Evolutionary conservation across 2,113 vertebrate species (phyloP), one percentile per base, ranked within the genome.

Genomic region (Scalopus aquaticus): DNA sequence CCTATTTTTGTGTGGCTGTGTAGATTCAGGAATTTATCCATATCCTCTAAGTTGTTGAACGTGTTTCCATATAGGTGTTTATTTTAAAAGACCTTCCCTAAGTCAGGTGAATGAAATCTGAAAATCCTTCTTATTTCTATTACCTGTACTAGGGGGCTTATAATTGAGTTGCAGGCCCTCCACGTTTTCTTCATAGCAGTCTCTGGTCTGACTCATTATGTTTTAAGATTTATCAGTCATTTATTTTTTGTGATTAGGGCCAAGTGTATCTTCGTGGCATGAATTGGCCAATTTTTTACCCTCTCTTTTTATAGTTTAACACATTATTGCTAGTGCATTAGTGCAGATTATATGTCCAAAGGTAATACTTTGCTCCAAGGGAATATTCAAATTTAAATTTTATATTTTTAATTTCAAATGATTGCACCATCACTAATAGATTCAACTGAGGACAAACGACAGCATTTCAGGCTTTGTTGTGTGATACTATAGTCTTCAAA

Each of bases 141-240:
- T n/a, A 77, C n/a, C 19, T 56, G 37, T 56, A 13, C 30, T 32
- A 78, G 5, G 8, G 42, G 79, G n/a, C 16, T 64, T 94, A 69
- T 17, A 42, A 72, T 5, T 74, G 58, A 64, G 20, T 51, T 79
- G 0, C 19, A 37, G 37, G 65, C 30, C 42, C 70, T 37, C 11
- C 56, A 60, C n/a, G 51, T 70, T 91, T 90, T 56, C 37, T 84
- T 74, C 44, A 30, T 46, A 37, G 5, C 46, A 30, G 46, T 87
- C 22, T 65, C 69, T 91, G 32, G 6, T 72, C 16, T 62, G 87
- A 86, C 9, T 81, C 65, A 60, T 35, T 78, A 2, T 17, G 39
- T 90, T 90, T 90, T 83, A 94, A 94, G 65, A 84, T 62, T 79
- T 69, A 7, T 88, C 35, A 77, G 46, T 72, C 22, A 1, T 54